These are phyloP conservation scores for Cyphomyrus plagiostoma DNA, from an alignment of 2,113 vertebrate species.

Conservation along the genomic window DNA sequence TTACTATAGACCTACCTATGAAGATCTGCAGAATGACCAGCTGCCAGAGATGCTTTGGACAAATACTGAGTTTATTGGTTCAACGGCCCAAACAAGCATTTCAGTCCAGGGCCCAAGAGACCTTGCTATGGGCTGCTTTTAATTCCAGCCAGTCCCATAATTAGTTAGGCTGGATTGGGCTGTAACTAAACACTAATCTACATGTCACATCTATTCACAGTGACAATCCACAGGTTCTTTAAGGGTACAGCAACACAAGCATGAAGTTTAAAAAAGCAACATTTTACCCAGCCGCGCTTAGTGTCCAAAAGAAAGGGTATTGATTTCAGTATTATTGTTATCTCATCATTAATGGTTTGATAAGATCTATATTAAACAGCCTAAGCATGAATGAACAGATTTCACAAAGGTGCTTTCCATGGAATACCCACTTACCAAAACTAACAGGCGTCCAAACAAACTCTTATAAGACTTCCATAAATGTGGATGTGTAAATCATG, in stretches of 20 bases:
- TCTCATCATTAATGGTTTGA: neutral
- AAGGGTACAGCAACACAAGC: neutral
- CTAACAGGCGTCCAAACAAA: neutral
- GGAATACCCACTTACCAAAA: neutral
- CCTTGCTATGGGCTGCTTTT: neutral
- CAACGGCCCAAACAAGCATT: neutral
- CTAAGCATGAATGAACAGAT: neutral
- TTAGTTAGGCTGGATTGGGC: neutral
- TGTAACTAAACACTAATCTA: slow-evolving; percentile 6
- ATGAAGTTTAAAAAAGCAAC: neutral
- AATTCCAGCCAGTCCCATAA: neutral
- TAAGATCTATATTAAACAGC: neutral
- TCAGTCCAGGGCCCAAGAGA: neutral
- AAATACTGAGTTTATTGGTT: neutral
- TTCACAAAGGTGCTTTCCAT: neutral
- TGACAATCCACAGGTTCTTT: neutral
- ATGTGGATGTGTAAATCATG: neutral
- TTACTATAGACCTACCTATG: neutral
- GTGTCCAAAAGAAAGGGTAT: neutral
- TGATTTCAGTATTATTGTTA: neutral
- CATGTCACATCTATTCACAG: neutral
- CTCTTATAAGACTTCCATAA: neutral
- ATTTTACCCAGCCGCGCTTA: neutral
- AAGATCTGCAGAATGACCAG: neutral
- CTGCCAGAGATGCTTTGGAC: neutral